Evolutionary conservation across 2,113 vertebrate species (phyloP), one percentile per base, ranked within the genome.

Genomic region (Tachuris rubrigastra): DNA sequence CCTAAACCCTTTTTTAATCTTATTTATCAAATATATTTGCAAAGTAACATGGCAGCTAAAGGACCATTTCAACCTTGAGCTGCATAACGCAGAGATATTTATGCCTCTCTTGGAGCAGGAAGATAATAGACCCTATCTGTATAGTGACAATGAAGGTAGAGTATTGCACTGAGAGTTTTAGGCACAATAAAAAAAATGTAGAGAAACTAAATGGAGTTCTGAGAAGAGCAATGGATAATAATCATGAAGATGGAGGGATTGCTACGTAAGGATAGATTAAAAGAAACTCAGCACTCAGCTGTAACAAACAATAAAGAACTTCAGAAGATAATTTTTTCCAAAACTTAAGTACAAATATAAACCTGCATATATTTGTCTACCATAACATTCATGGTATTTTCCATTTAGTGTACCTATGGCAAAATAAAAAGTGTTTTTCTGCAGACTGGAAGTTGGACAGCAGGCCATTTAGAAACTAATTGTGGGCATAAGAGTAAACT

Each of bases 41-140:
- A 93, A 96, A 96, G 75, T 62, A 80, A 71, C 53, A 52, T 89
- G 87, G 78, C 85, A 96, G 47, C 42, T 90, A 59, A 93, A 94
- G 72, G 55, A 74, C 50, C 25, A 63, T 66, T 96, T 91, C 82
- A 96, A 95, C 90, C 87, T 95, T 88, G 92, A 96, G 82, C 79
- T 88, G 85, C 71, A 60, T 74, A 81, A 89, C 89, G 67, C 10
- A 85, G 78, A 82, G 39, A 69, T 94, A 96, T 95, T 96, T 94
- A 89, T 93, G 82, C 33, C 56, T 93, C 35, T 94, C 24, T 9
- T 74, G 42, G 67, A 96, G 15, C 19, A 91, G 71, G 66, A 33
- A 87, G 60, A 94, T 97, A 91, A 96, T 83, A 95, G 85, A 83
- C 85, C 19, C 74, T 85, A 93, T 90, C 67, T 87, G 25, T 87